These are phyloP conservation scores for Plectropomus leopardus DNA, from an alignment of 2,113 vertebrate genomes.

Conservation along the genomic window DNA sequence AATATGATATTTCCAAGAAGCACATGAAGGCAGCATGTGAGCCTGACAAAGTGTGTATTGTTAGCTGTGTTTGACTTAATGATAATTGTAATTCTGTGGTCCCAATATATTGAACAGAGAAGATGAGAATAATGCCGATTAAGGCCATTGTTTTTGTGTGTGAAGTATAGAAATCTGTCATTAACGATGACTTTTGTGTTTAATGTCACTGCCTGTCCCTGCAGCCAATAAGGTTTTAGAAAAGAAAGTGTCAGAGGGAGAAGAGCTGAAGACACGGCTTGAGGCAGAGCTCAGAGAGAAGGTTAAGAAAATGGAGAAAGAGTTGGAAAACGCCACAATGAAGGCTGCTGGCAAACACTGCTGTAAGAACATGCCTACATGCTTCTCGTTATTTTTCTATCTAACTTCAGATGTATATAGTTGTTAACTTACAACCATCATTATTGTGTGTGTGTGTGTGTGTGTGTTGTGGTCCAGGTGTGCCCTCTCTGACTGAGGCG, in stretches of 20 bases:
- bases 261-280: conserved; percentile 83
- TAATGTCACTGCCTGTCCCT: conserved; percentile 29
- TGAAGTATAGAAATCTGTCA: not conserved
- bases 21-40: too few relatives aligned
- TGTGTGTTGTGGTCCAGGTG: conserved; percentile 70
- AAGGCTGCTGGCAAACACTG: conserved; percentile 91
- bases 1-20: too few relatives aligned
- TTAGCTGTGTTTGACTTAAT: not conserved
- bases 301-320: conserved; percentile 91
- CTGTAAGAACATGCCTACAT: conserved; percentile 82
- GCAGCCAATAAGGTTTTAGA: conserved; percentile 90
- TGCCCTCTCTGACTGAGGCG: conserved; percentile 90
- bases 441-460: not conserved
- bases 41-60: not conserved
- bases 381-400: not conserved
- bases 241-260: conserved; percentile 87
- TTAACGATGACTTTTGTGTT: not conserved
- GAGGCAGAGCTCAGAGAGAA: conserved; percentile 92
- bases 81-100: not conserved
- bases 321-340: conserved; percentile 92
- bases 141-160: not conserved
- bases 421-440: too few relatives aligned
- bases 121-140: not conserved
- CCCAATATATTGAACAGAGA: not conserved
- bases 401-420: not conserved